These are phyloP conservation scores for Taeniopygia guttata DNA, from an alignment of 2,797 vertebrate species.

Conservation along the genomic window DNA sequence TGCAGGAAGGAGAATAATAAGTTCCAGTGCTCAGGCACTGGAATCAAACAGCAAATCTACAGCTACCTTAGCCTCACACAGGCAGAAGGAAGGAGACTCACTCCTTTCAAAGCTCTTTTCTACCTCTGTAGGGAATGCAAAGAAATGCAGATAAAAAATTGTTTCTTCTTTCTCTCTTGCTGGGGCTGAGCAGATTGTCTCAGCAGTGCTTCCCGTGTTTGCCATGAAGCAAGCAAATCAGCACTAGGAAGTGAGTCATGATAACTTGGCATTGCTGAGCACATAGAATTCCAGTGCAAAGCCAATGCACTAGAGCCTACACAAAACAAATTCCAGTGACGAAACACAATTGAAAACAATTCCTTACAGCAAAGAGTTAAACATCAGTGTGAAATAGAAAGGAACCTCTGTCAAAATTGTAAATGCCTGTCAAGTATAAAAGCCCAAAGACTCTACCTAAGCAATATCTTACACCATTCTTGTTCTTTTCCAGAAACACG, in stretches of 20 bases:
- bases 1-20: not conserved
- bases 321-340: not conserved
- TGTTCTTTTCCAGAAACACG: not conserved
- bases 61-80: not conserved
- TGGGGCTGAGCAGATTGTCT: constrained; percentile 55
- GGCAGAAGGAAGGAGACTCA: not conserved
- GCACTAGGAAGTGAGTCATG: constrained; percentile 39
- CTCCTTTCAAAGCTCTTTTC: not conserved
- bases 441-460: not conserved
- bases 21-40: not conserved
- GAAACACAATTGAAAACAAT: not conserved
- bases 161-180: not conserved
- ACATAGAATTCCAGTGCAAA: not conserved
- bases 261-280: not conserved
- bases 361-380: not conserved
- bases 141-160: not conserved
- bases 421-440: not conserved
- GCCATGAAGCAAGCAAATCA: constrained; percentile 19
- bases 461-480: not conserved
- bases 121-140: not conserved
- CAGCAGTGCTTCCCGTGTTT: constrained; percentile 33
- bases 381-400: not conserved
- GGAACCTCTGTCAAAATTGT: not conserved
- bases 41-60: not conserved
- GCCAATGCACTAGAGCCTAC: not conserved